Conservation (phyloP, 2,797 vertebrate genomes). For the Craterocephalus amniculus region DNA sequence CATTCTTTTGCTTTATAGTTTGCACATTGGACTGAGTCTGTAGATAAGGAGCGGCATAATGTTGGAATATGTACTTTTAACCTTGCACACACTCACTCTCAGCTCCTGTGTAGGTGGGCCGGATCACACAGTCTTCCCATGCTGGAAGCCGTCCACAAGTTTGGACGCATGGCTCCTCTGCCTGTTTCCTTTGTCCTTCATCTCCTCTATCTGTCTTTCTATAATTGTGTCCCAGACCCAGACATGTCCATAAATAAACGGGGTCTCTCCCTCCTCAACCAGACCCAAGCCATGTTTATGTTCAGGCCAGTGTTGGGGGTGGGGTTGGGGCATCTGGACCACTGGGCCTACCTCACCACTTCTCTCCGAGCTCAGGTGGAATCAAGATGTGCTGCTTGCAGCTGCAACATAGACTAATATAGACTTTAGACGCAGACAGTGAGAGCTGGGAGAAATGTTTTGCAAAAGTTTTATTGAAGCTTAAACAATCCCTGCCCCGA, state of each 20-base stretch:
- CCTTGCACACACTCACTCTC: conserved; percentile 16
- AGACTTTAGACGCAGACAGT: conserved; percentile 42
- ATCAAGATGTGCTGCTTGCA: conserved; percentile 75
- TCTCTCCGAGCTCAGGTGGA: conserved; percentile 74
- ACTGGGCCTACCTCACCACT: conserved; percentile 44
- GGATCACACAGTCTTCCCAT: conserved; percentile 45
- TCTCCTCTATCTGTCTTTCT: conserved; percentile 72
- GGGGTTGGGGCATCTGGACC: conserved; percentile 64
- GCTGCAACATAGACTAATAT: conserved; percentile 52
- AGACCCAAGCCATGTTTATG: conserved; percentile 77
- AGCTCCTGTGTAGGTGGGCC: conserved; percentile 63
- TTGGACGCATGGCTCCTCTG: conserved; percentile 39
- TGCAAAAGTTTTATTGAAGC: conserved; percentile 35
- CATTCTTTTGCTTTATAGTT: conserved; percentile 35
- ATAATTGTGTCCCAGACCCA: conserved; percentile 77
- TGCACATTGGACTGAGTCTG: conserved; percentile 65
- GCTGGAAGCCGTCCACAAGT: conserved; percentile 48
- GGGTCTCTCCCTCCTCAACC: conserved; percentile 69
- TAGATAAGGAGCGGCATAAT: conserved; percentile 42
- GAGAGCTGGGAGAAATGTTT: conserved; percentile 35
- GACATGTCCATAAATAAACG: conserved; percentile 84
- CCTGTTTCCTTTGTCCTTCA: conserved; percentile 64
- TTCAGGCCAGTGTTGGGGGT: conserved; percentile 57
- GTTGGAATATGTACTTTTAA: conserved; percentile 30
- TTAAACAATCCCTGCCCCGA: conserved; percentile 48